phyloP scores from a whole-genome alignment of 2,888 invertebrate species.

The Dorcus parallelipipedus region DNA sequence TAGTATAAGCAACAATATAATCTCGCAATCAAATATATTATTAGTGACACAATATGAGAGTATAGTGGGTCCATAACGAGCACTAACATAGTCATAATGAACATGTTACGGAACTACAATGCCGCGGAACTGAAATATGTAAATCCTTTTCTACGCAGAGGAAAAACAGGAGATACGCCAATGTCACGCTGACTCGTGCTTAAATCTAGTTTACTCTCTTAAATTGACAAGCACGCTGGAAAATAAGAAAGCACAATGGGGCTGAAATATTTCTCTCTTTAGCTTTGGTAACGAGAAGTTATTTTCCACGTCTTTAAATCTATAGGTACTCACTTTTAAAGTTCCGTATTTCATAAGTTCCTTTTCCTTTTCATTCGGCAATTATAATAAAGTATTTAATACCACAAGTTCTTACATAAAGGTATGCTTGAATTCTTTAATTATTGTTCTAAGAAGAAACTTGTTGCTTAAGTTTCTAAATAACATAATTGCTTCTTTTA shows the following conservation, averaged over 20 bases:
- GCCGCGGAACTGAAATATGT: constrained; percentile 34
- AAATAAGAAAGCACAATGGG: neutral
- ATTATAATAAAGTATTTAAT: no score
- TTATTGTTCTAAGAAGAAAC: no score
- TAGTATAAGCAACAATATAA: neutral
- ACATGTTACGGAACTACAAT: constrained; percentile 37
- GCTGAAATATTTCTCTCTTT: neutral
- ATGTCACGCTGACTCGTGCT: neutral
- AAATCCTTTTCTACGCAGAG: constrained; percentile 25
- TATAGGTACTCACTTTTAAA: no score
- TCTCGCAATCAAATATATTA: neutral
- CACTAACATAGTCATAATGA: constrained; percentile 39
- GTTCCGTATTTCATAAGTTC: no score
- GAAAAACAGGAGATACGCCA: constrained; percentile 2
- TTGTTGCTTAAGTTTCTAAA: no score
- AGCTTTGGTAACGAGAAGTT: neutral
- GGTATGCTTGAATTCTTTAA: no score
- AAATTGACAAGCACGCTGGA: neutral
- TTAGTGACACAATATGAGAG: neutral
- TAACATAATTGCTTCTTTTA: no score
- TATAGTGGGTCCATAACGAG: constrained; percentile 13
- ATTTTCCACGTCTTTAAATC: no score
- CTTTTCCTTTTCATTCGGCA: no score
- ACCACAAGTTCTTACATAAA: no score
- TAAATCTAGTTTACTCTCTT: neutral